These are phyloP conservation scores for Cylas formicarius DNA, from an alignment of 1,140 invertebrate genomes.

Conservation along the genomic window DNA sequence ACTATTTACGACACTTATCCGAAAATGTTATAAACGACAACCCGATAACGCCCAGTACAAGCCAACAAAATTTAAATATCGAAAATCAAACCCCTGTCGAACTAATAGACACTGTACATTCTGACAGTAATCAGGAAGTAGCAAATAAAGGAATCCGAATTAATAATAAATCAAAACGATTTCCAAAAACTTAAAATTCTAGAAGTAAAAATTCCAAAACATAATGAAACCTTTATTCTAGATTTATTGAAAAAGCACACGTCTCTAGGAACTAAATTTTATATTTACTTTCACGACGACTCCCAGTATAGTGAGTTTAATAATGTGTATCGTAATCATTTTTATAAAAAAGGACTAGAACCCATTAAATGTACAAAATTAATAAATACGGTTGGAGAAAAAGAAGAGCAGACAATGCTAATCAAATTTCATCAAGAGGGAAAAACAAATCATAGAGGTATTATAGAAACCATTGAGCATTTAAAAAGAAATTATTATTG, in stretches of 20 bases:
- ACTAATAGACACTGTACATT: conserved; percentile 5
- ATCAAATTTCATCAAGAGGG: conserved; percentile 20
- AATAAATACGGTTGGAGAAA: conserved; percentile 11
- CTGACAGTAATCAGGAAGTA: conserved; percentile 1
- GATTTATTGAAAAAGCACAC: conserved; percentile 9
- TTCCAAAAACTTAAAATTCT: conserved; percentile 12
- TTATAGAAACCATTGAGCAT: conserved; percentile 16
- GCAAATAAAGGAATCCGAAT: too few relatives aligned
- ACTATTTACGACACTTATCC: neutral
- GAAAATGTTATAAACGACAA: too few relatives aligned
- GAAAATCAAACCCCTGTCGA: too few relatives aligned
- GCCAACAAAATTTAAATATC: neutral
- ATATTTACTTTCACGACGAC: conserved; percentile 3
- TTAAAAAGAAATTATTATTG: conserved; percentile 17
- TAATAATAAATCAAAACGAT: too few relatives aligned
- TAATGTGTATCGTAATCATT: conserved; percentile 8
- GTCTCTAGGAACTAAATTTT: conserved; percentile 4
- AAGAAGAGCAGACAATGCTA: conserved; percentile 13
- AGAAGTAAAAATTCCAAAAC: conserved; percentile 6
- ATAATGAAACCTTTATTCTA: conserved; percentile 7
- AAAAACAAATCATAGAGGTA: conserved; percentile 20
- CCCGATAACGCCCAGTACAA: too few relatives aligned
- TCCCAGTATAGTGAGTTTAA: conserved; percentile 8
- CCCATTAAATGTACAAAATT: conserved; percentile 9
- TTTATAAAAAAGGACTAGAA: conserved; percentile 9